These are phyloP conservation scores for Elaphurus davidianus DNA, from an alignment of 2,113 vertebrate genomes.

Conservation along the genomic window DNA sequence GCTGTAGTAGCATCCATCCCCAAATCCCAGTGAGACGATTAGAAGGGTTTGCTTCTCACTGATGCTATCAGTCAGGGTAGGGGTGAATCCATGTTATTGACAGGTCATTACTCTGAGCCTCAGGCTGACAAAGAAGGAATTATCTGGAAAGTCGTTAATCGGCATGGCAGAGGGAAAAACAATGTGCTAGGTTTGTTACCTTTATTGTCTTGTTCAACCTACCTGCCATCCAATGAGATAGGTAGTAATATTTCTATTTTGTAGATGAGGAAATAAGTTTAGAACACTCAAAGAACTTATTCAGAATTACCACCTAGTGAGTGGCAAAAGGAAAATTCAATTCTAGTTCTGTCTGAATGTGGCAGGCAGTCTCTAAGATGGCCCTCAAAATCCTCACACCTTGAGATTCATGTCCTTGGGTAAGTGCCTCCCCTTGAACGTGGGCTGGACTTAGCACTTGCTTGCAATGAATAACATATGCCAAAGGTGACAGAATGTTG, in stretches of 20 bases:
- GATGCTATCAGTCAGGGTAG: background rate
- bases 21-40: background rate
- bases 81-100: background rate
- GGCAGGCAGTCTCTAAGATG: background rate
- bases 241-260: background rate
- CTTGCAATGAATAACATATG: background rate
- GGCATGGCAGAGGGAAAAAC: background rate
- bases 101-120: background rate
- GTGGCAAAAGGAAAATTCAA: background rate
- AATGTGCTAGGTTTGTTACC: background rate
- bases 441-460: background rate
- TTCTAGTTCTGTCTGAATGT: background rate
- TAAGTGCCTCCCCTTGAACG: background rate
- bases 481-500: background rate
- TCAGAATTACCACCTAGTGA: background rate
- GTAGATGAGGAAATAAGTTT: background rate
- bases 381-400: background rate
- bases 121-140: background rate
- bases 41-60: background rate
- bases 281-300: background rate
- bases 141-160: background rate
- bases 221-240: background rate
- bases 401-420: background rate
- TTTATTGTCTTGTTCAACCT: background rate
- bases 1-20: background rate